A percentile compares a stretch with the other conserved stretches of the same genome.
phyloP scores from a whole-genome alignment of 2,888 invertebrate species.

The Cremastobaeus sp. region DNA sequence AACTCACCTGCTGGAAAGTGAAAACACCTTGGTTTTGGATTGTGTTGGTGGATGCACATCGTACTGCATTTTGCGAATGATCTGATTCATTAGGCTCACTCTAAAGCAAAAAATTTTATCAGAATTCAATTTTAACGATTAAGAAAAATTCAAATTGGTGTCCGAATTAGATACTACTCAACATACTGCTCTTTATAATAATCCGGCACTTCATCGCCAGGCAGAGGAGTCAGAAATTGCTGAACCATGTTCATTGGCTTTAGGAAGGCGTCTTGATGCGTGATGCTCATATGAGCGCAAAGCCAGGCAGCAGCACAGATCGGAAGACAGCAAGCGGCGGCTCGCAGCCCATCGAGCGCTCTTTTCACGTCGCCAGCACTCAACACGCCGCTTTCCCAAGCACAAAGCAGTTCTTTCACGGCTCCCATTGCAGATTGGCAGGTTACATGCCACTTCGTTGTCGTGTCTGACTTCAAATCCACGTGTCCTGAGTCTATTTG shows the following conservation, averaged over 20 bases:
- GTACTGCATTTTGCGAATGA: slow-evolving; percentile 93
- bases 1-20: slow-evolving; percentile 80
- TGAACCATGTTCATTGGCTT: slow-evolving; percentile 97
- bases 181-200: slow-evolving; percentile 85
- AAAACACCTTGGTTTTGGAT: slow-evolving; percentile 83
- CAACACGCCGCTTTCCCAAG: slow-evolving; percentile 95
- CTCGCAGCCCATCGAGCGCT: slow-evolving; percentile 91
- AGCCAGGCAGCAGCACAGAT: slow-evolving; percentile 96
- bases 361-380: slow-evolving; percentile 91
- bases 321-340: slow-evolving; percentile 91
- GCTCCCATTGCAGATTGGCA: slow-evolving; percentile 93
- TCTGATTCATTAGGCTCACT: slow-evolving; percentile 88
- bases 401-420: slow-evolving; percentile 90
- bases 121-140: too few species aligned
- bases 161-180: too few species aligned
- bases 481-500: slow-evolving; percentile 90
- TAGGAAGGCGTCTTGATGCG: slow-evolving; percentile 88
- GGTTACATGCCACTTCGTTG: slow-evolving; percentile 91
- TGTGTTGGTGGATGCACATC: slow-evolving; percentile 89
- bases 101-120: too few species aligned
- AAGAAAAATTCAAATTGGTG: too few species aligned
- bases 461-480: slow-evolving; percentile 84
- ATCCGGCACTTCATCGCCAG: slow-evolving; percentile 85
- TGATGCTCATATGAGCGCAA: slow-evolving; percentile 93
- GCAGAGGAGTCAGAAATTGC: slow-evolving; percentile 85